Percentiles rank a stretch among this genome's conserved stretches.
phyloP scores from a whole-genome alignment of 2,113 vertebrate species.

The Hydropotes inermis region DNA sequence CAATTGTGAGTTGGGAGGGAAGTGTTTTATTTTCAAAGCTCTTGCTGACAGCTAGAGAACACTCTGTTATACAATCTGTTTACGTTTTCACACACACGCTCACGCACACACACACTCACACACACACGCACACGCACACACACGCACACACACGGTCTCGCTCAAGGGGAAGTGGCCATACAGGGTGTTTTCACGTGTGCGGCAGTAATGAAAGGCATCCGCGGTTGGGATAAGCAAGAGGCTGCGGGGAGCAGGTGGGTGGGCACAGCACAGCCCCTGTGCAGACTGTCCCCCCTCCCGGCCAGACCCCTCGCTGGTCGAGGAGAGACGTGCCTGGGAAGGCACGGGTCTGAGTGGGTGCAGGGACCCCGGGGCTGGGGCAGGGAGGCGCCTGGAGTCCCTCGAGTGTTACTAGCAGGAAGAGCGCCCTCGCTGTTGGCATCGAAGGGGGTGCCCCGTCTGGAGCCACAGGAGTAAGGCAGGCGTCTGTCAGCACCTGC shows the following conservation, averaged over 20 bases:
- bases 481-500: fast-evolving
- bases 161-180: constrained; percentile 79
- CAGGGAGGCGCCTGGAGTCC: not conserved
- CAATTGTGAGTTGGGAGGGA: constrained; percentile 85
- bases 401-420: not conserved
- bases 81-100: constrained; percentile 74
- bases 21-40: constrained; percentile 89
- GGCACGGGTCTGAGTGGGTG: constrained; percentile 77
- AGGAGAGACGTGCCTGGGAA: constrained; percentile 53
- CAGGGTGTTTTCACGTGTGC: constrained; percentile 74
- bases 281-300: constrained; percentile 66
- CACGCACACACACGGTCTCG: constrained; percentile 56
- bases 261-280: constrained; percentile 54
- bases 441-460: fast-evolving
- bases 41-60: constrained; percentile 87
- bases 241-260: not conserved
- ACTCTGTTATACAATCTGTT: constrained; percentile 89
- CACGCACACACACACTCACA: constrained; percentile 54
- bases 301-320: constrained; percentile 47
- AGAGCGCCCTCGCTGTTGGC: not conserved
- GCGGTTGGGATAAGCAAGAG: constrained; percentile 65
- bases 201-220: constrained; percentile 83
- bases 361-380: constrained; percentile 45
- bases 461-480: fast-evolving
- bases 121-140: constrained; percentile 43